phyloP scores from a whole-genome alignment of 2,113 vertebrate genomes.

The Rynchops niger region DNA sequence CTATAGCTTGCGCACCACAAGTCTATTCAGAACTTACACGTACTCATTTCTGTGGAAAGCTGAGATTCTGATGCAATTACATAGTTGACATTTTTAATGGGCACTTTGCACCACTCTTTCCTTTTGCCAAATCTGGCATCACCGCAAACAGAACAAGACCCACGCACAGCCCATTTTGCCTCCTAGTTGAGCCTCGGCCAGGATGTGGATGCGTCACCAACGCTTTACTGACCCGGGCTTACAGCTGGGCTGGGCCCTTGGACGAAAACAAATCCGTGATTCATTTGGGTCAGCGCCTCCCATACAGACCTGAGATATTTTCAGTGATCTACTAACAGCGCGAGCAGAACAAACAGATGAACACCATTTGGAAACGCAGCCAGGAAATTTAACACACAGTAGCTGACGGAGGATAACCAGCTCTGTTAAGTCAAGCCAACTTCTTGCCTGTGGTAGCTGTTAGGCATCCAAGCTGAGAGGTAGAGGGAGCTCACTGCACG shows the following conservation, averaged over 20 bases:
- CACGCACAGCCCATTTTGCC: background rate
- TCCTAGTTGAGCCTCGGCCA: background rate
- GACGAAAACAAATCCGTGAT: background rate
- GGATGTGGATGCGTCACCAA: background rate
- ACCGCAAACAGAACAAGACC: background rate
- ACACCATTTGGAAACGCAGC: background rate
- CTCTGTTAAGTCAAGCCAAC: background rate
- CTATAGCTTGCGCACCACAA: background rate
- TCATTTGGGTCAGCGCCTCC: background rate
- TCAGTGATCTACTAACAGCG: background rate
- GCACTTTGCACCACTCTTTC: background rate
- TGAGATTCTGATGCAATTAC: background rate
- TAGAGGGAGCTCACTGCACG: background rate
- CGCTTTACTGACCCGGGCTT: background rate
- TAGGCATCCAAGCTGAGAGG: background rate
- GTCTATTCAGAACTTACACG: fast-evolving
- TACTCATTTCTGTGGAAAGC: background rate
- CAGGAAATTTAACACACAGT: background rate
- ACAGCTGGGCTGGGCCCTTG: background rate
- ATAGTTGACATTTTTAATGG: background rate
- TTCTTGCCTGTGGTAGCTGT: background rate
- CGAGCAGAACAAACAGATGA: background rate
- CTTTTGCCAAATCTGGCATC: background rate
- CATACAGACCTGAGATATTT: background rate
- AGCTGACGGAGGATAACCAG: background rate